A percentile compares a stretch with the other conserved stretches of the same genome.
Evolutionary conservation across 2,888 invertebrate species (phyloP).

Genomic region (Drosophila histrio): DNA sequence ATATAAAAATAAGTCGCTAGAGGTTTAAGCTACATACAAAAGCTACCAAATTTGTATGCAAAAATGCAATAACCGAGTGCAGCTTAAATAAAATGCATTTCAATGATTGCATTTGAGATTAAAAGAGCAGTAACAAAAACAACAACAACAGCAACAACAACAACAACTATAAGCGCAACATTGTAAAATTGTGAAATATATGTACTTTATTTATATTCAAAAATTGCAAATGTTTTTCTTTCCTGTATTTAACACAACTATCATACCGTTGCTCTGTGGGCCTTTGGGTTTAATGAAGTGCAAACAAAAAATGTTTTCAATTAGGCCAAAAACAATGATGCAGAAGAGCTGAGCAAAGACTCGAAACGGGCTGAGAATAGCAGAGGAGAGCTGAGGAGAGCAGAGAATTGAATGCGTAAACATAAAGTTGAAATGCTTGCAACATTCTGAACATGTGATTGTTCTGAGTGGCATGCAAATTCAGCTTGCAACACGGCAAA

Average conservation of each 20-base stretch:
- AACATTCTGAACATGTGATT: slow-evolving; percentile 57
- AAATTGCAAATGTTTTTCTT: slow-evolving; percentile 35
- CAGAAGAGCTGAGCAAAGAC: slow-evolving; percentile 15
- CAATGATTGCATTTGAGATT: slow-evolving; percentile 80
- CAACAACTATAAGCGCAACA: slow-evolving; percentile 22
- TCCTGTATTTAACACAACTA: slow-evolving; percentile 10
- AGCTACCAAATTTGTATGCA: slow-evolving; percentile 71
- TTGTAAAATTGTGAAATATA: slow-evolving; percentile 38
- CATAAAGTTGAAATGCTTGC: slow-evolving; percentile 53
- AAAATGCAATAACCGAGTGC: slow-evolving; percentile 74
- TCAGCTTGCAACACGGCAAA: slow-evolving; percentile 56
- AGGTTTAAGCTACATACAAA: slow-evolving; percentile 35
- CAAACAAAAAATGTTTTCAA: slow-evolving; percentile 77
- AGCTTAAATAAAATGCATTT: slow-evolving; percentile 80
- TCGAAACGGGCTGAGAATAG: slow-evolving; percentile 8
- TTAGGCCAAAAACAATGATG: slow-evolving; percentile 56
- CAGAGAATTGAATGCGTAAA: slow-evolving; percentile 40
- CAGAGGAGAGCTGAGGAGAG: background rate
- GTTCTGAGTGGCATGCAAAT: slow-evolving; percentile 73
- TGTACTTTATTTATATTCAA: slow-evolving; percentile 22
- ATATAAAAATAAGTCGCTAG: slow-evolving; percentile 74
- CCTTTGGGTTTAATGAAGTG: slow-evolving; percentile 75
- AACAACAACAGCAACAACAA: slow-evolving; percentile 26
- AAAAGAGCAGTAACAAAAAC: slow-evolving; percentile 20
- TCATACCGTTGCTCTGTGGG: slow-evolving; percentile 16